phyloP scores from a whole-genome alignment of 2,888 invertebrate genomes.

The Trissonchulus latispiculum region DNA sequence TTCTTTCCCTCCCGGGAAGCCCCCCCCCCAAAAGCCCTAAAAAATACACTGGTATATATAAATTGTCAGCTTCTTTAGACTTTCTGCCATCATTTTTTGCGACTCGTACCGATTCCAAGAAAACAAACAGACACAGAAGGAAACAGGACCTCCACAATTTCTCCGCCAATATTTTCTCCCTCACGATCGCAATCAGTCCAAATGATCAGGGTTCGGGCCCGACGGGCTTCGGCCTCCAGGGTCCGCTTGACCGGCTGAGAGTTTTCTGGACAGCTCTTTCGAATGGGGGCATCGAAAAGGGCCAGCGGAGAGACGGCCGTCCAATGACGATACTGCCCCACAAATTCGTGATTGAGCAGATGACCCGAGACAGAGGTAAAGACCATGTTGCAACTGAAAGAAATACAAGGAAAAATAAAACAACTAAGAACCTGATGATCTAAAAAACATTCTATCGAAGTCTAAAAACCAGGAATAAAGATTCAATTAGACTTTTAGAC shows the following conservation, averaged over 20 bases:
- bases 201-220: constrained; percentile 62
- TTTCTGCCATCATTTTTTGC: too few relatives aligned
- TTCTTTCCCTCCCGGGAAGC: too few relatives aligned
- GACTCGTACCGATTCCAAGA: too few relatives aligned
- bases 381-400: constrained; percentile 67
- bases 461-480: too few relatives aligned
- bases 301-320: constrained; percentile 30
- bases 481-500: too few relatives aligned
- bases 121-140: too few relatives aligned
- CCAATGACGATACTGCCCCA: constrained; percentile 52
- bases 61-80: too few relatives aligned
- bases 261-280: constrained; percentile 59
- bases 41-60: too few relatives aligned
- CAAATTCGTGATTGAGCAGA: constrained; percentile 69
- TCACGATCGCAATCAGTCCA: constrained; percentile 99
- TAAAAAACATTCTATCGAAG: too few relatives aligned
- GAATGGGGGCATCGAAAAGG: constrained; percentile 77
- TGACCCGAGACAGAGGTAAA: constrained; percentile 91
- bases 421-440: too few relatives aligned
- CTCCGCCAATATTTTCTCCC: constrained; percentile 96
- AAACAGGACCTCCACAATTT: constrained; percentile 83
- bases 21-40: too few relatives aligned
- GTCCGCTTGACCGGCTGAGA: constrained; percentile 37
- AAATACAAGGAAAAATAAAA: too few relatives aligned
- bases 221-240: constrained; percentile 48